Evolutionary conservation across 2,888 invertebrate genomes (phyloP).

Genomic region (Thecophora atra): DNA sequence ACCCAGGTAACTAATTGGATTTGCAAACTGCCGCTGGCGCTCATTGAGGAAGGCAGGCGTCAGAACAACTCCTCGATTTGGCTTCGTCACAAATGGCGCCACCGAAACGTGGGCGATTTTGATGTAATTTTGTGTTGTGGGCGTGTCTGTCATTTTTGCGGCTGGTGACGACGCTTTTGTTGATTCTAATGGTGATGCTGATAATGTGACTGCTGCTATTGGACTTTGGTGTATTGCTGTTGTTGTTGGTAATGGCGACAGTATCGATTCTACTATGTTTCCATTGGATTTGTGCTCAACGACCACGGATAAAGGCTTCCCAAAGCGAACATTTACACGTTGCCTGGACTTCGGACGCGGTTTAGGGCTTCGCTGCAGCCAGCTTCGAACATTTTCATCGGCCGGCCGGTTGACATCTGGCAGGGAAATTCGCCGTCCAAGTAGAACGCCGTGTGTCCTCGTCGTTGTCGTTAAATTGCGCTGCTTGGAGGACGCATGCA

Average conservation of each 20-base stretch:
- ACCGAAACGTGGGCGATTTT: conserved; percentile 50
- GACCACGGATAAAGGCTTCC: not conserved
- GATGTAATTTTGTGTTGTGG: conserved; percentile 31
- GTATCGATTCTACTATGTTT: conserved; percentile 23
- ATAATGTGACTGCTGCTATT: conserved; percentile 14
- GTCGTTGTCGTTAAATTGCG: conserved; percentile 8
- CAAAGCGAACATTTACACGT: conserved; percentile 12
- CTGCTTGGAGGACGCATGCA: conserved; percentile 36
- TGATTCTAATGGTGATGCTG: conserved; percentile 35
- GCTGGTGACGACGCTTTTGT: conserved; percentile 36
- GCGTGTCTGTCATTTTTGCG: conserved; percentile 27
- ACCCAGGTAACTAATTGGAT: conserved; percentile 77
- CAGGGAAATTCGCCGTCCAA: not conserved
- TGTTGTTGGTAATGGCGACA: conserved; percentile 25
- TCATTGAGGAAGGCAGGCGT: conserved; percentile 70
- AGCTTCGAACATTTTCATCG: not conserved
- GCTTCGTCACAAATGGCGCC: conserved; percentile 51
- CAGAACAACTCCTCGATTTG: conserved; percentile 45
- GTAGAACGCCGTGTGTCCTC: not conserved
- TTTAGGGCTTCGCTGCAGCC: not conserved
- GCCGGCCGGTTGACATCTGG: not conserved
- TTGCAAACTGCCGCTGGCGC: conserved; percentile 69
- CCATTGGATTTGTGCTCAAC: not conserved
- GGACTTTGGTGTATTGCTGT: conserved; percentile 8
- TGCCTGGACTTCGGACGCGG: not conserved